Base-by-base conservation (phyloP, 1,140 invertebrate species). In the Drosophila prosaltans region DNA sequence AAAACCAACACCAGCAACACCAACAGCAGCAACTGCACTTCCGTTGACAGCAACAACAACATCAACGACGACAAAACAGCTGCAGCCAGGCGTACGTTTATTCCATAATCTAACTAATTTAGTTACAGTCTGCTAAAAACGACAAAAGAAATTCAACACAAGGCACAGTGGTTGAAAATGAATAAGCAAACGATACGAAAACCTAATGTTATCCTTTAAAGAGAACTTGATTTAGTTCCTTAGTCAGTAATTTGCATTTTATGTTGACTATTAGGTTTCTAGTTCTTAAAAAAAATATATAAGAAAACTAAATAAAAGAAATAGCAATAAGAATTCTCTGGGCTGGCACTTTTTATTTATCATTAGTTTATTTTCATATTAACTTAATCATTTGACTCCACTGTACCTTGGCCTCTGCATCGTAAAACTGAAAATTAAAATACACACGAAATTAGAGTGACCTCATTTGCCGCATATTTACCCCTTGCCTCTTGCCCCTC, bases 91-190 rank as follows among this genome's bases (percentile, higher is more conserved):
- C 78, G 65, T 45, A 73, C 79, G 67, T 70, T 63, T 75, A 71
- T 85, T 75, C 63, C 66, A 81, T 86, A 85, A 86, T 81, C 82
- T 69, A 86, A 72, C 78, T 78, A 81, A 85, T 86, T 75, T 81
- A 65, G 82, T 75, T 73, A 69, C 65, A 69, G 58, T 55, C 59
- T 16, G 61, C 39, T 40, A 24, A 30, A 28, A 41, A 74, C 69
- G 67, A 32, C 36, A 32, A 32, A 58, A 26, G 26, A 28, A 36
- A 59, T 64, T n/a, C 28, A 11, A 45, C 41, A 24, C 41, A 24
- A 9, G 11, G 32, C 28, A 78, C 68, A 68, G 66, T 75, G 62
- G 65, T 16, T 4, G 16, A 4, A 8, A 48, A 3, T n/a, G 8
- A 3, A 28, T 6, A 6, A 3, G 3, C 8, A 16, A n/a, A 8